phyloP scores from a whole-genome alignment of 2,113 vertebrate species.

The Noctilio leporinus region DNA sequence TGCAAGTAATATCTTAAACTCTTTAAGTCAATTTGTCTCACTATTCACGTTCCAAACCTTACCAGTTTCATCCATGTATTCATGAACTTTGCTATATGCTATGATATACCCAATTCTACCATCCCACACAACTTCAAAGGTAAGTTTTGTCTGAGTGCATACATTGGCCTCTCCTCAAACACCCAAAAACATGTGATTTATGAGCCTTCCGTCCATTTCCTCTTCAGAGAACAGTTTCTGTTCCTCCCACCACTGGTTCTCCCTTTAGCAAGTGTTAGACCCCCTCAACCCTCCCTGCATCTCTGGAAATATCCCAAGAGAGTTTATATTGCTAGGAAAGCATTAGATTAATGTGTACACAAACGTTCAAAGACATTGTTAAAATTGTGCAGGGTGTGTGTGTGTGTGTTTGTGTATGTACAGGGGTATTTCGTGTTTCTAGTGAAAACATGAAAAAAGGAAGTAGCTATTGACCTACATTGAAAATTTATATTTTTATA shows the following conservation, averaged over 20 bases:
- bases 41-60: neutral
- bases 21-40: neutral
- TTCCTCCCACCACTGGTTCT: neutral
- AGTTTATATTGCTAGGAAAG: neutral
- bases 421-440: neutral
- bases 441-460: neutral
- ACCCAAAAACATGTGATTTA: neutral
- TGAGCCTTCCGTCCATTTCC: neutral
- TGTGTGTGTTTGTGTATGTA: neutral
- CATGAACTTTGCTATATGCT: neutral
- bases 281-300: neutral
- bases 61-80: neutral
- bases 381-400: neutral
- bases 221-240: neutral
- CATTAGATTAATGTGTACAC: neutral
- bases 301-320: neutral
- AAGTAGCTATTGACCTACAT: neutral
- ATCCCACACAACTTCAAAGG: neutral
- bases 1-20: neutral
- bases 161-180: neutral
- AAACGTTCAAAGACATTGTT: neutral
- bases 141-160: neutral
- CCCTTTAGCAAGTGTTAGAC: neutral
- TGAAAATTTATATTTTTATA: neutral
- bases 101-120: neutral